A percentile compares a stretch with the other conserved stretches of the same genome.
Conservation (phyloP, 2,113 vertebrate genomes). For the Pachyramphus minor region DNA sequence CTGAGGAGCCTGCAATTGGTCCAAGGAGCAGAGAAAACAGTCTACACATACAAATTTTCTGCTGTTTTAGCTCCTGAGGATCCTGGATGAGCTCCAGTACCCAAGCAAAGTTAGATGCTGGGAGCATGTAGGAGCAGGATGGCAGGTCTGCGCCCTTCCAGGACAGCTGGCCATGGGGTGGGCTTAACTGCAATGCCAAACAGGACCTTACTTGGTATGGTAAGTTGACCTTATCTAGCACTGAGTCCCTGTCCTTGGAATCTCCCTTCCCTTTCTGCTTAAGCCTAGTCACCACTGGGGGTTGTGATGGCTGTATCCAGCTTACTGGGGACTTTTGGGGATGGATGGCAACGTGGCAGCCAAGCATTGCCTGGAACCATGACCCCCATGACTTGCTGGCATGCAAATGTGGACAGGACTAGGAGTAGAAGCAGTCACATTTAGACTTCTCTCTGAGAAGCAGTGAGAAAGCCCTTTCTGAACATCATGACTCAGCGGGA, state of each 20-base stretch:
- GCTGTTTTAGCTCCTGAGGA: background rate
- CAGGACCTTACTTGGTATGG: background rate
- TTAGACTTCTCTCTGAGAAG: background rate
- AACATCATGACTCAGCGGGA: background rate
- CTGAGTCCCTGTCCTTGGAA: background rate
- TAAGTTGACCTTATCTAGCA: background rate
- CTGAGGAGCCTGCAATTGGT: background rate
- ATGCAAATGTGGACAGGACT: background rate
- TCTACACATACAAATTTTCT: background rate
- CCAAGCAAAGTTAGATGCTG: background rate
- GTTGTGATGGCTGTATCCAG: background rate
- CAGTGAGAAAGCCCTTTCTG: background rate
- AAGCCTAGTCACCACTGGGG: background rate
- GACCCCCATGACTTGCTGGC: background rate
- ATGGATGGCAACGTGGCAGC: background rate
- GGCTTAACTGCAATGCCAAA: background rate
- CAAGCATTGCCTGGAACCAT: background rate
- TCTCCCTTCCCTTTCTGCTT: background rate
- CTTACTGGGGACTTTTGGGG: background rate
- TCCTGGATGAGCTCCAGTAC: background rate
- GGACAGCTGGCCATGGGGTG: background rate
- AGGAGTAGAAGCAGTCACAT: background rate
- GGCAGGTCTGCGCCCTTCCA: background rate
- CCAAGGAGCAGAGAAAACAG: background rate
- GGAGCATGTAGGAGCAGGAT: background rate